Percentiles rank a stretch among this genome's conserved stretches.
phyloP scores from a whole-genome alignment of 1,140 invertebrate genomes.

The Drosophila nigromelanica region DNA sequence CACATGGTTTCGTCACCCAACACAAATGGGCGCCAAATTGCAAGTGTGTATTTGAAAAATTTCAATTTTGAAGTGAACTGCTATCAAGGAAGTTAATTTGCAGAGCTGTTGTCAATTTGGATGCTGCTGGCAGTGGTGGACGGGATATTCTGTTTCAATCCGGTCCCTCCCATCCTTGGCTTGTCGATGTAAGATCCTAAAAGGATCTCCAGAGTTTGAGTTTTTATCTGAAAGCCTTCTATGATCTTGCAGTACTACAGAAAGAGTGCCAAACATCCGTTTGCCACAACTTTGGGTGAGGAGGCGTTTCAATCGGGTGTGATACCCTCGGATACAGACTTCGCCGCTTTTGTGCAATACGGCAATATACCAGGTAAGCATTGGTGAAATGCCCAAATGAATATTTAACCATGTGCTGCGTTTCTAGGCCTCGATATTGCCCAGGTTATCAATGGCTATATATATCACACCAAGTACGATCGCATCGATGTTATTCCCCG shows the following conservation, averaged over 20 bases:
- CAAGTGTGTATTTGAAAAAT: slow-evolving; percentile 51
- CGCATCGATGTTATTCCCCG: slow-evolving; percentile 89
- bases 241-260: slow-evolving; percentile 88
- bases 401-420: background rate
- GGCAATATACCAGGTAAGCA: slow-evolving; percentile 82
- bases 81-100: background rate
- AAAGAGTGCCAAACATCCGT: slow-evolving; percentile 90
- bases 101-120: slow-evolving; percentile 33
- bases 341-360: slow-evolving; percentile 90
- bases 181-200: slow-evolving; percentile 88
- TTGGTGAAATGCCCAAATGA: no score
- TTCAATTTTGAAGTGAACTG: slow-evolving; percentile 58
- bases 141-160: slow-evolving; percentile 96
- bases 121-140: slow-evolving; percentile 93
- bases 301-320: slow-evolving; percentile 93
- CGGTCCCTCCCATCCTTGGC: slow-evolving; percentile 95
- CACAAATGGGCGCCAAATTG: slow-evolving; percentile 89
- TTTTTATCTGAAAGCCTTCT: no score
- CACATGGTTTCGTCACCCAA: slow-evolving; percentile 91
- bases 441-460: slow-evolving; percentile 95
- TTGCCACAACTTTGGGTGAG: slow-evolving; percentile 91
- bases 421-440: slow-evolving; percentile 91
- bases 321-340: slow-evolving; percentile 95
- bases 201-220: no score
- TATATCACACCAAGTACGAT: slow-evolving; percentile 95